Conservation (phyloP, 2,797 vertebrate species). For the Ctenopoma multispine region DNA sequence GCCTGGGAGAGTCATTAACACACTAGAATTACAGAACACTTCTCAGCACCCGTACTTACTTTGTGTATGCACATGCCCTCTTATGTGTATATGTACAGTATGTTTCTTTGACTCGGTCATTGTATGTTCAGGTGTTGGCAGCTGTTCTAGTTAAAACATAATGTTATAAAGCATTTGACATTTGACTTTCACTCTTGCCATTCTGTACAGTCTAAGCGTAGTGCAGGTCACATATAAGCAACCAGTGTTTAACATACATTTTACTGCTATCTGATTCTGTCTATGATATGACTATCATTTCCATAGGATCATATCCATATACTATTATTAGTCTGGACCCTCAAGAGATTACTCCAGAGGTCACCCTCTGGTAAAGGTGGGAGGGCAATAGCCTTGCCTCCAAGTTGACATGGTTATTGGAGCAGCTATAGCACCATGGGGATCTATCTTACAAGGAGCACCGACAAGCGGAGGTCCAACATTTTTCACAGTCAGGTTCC, state of each 20-base stretch:
- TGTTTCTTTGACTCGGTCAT: constrained; percentile 47
- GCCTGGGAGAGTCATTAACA: constrained; percentile 83
- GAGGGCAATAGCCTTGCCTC: constrained; percentile 77
- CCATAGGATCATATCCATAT: constrained; percentile 72
- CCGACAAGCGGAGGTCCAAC: constrained; percentile 48
- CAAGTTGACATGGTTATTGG: constrained; percentile 76
- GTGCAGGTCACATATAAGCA: constrained; percentile 27
- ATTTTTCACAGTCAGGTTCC: constrained; percentile 60
- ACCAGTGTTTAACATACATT: constrained; percentile 71
- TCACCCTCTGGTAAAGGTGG: constrained; percentile 74
- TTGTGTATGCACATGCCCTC: constrained; percentile 44
- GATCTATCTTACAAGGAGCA: constrained; percentile 68
- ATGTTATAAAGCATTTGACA: constrained; percentile 33
- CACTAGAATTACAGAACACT: constrained; percentile 75
- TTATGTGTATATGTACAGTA: constrained; percentile 35
- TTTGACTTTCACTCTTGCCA: constrained; percentile 9
- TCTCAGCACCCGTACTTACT: constrained; percentile 61
- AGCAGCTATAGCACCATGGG: constrained; percentile 67
- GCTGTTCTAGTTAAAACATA: constrained; percentile 47
- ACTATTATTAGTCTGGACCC: constrained; percentile 74
- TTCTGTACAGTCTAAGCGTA: background rate
- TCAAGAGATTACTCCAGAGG: constrained; percentile 70
- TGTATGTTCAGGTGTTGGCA: constrained; percentile 64
- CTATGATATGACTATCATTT: constrained; percentile 67
- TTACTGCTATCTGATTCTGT: constrained; percentile 79